phyloP scores from a whole-genome alignment of 2,797 vertebrate genomes.

The Perodicticus potto region DNA sequence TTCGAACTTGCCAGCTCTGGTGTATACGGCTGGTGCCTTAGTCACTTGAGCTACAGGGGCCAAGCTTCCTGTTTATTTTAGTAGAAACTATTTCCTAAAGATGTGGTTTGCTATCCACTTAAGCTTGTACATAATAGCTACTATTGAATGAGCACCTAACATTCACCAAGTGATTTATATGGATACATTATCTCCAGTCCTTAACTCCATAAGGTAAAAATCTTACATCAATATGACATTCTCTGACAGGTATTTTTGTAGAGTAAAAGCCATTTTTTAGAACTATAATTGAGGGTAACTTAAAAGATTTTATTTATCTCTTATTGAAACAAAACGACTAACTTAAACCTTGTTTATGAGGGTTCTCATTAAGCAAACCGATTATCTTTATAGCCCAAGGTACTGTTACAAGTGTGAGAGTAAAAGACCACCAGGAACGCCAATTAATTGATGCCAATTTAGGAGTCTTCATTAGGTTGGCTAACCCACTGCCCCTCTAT shows the following conservation, averaged over 20 bases:
- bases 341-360: not conserved
- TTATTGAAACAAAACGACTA: slow-evolving; percentile 10
- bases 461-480: too few relatives aligned
- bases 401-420: too few relatives aligned
- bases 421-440: too few relatives aligned
- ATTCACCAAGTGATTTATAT: not conserved
- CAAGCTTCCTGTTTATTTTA: not conserved
- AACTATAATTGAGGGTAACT: slow-evolving; percentile 5
- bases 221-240: not conserved
- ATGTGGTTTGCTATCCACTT: not conserved
- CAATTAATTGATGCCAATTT: too few relatives aligned
- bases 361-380: slow-evolving; percentile 36
- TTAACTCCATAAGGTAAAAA: not conserved
- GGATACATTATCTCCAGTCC: not conserved
- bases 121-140: not conserved
- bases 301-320: not conserved
- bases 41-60: too few relatives aligned
- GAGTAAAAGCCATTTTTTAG: not conserved
- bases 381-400: not conserved
- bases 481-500: too few relatives aligned
- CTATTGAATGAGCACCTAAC: not conserved
- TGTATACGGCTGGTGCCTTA: too few relatives aligned
- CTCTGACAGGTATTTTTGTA: not conserved
- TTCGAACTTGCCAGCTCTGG: too few relatives aligned
- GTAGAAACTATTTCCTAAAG: not conserved